Conservation (phyloP, 2,113 vertebrate genomes). For the Tragelaphus imberbis region DNA sequence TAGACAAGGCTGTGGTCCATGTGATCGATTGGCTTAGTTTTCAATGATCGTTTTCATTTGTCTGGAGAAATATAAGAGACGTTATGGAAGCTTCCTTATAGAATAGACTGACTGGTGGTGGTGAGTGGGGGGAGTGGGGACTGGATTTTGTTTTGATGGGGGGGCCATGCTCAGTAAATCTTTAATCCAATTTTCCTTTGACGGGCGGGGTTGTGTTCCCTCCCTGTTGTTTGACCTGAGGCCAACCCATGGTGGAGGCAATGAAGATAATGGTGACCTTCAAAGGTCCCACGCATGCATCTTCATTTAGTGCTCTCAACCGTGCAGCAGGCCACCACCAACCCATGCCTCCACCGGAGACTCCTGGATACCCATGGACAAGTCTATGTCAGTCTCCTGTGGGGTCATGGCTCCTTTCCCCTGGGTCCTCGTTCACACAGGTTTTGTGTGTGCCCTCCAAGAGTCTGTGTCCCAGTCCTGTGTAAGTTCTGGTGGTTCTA, state of each 20-base stretch:
- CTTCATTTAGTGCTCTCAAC: background rate
- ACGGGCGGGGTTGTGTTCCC: background rate
- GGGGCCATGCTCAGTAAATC: background rate
- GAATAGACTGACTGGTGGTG: background rate
- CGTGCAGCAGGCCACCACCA: background rate
- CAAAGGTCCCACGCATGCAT: background rate
- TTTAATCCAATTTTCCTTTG: background rate
- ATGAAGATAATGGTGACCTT: background rate
- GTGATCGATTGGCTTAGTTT: background rate
- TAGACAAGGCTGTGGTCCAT: background rate
- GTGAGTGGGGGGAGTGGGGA: rapidly evolving
- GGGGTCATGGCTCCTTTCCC: background rate
- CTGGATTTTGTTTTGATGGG: background rate
- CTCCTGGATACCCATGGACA: background rate
- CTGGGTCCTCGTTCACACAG: background rate
- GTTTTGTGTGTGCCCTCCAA: background rate
- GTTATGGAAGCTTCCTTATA: background rate
- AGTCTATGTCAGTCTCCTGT: background rate
- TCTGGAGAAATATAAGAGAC: background rate
- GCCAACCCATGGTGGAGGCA: background rate
- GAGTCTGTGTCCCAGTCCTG: background rate
- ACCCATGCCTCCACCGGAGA: rapidly evolving
- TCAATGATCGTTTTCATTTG: background rate
- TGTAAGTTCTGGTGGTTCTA: background rate
- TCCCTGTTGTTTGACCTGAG: background rate